Conservation (phyloP, 2,113 vertebrate genomes). For the Chionomys nivalis region DNA sequence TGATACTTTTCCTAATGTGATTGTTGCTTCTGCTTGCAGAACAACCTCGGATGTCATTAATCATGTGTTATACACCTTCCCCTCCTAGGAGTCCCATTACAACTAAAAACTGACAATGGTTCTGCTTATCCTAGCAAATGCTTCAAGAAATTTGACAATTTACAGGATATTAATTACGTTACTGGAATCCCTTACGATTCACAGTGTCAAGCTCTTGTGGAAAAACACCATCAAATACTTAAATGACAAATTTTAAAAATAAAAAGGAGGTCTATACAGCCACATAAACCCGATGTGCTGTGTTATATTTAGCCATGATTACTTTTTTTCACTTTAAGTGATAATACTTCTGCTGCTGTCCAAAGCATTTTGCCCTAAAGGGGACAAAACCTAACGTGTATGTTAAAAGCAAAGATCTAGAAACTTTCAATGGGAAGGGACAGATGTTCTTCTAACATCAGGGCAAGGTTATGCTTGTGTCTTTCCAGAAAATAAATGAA, state of each 20-base stretch:
- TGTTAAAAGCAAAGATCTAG: not conserved
- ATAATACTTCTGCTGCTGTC: too few species aligned
- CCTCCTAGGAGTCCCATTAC: not conserved
- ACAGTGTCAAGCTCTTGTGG: not conserved
- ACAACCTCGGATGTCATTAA: not conserved
- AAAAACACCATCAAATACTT: not conserved
- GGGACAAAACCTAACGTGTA: not conserved
- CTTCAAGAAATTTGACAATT: not conserved
- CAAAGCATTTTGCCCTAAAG: not conserved
- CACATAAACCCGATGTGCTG: not conserved
- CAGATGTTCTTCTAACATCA: not conserved
- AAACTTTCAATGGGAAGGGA: not conserved
- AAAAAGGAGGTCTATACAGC: not conserved
- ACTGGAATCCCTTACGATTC: not conserved
- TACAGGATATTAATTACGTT: not conserved
- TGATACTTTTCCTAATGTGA: not conserved
- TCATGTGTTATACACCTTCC: not conserved
- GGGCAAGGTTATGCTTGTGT: not conserved
- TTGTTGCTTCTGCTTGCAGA: not conserved
- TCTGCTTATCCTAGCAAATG: not conserved
- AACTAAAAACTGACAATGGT: not conserved
- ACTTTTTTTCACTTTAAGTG: not conserved
- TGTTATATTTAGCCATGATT: not conserved
- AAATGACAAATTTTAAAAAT: not conserved
- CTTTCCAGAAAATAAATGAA: not conserved